Base-by-base conservation (phyloP, 92 coral and sea anemone genomes). In the Pocillopora meandrina region DNA sequence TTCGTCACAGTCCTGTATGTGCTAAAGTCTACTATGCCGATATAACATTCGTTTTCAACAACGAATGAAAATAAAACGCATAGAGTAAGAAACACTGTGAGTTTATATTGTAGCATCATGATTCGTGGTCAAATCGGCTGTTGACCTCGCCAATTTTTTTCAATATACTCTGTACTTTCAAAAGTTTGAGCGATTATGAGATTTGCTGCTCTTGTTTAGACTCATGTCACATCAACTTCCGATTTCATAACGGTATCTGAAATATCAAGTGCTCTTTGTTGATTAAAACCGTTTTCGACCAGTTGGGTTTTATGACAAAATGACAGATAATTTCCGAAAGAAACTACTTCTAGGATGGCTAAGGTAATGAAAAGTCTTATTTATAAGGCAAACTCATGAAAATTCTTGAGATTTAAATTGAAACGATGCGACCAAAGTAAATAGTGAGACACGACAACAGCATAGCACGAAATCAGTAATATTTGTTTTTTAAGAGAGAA, bases 321-420 rank as follows among this genome's bases (percentile, higher is more conserved):
- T 74, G 78, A 74, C 64, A 74, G 13, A 20, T 74, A 35, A 74
- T 74, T 56, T 74, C 78, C 78, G 78, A 20, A 74, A 21, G 42
- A 55, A 74, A 55, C 31, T 74, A 20, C 10, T 17, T 20, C 47
- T 17, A 3, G 14, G 47, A 56, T 56, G 63, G 47, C 20, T 55
- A 19, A 56, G 61, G 55, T 11, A 21, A 60, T 74, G 23, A 34
- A 70, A 35, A 70, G 8, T 35, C 19, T 34, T 34, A 55, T 36
- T 34, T 36, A 35, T 7, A 34, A n/a, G 42, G 56, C 15, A 0
- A 68, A 26, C 16, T 3, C 56, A 33, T 15, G 56, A 70, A 14
- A 70, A 70, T 26, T 68, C 35, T 68, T 7, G 49, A 12, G 4
- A 13, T 34, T 14, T 3, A 33, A 68, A 68, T 15, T 15, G 3